phyloP scores from a whole-genome alignment of 2,797 vertebrate species.

The Mergus octosetaceus region DNA sequence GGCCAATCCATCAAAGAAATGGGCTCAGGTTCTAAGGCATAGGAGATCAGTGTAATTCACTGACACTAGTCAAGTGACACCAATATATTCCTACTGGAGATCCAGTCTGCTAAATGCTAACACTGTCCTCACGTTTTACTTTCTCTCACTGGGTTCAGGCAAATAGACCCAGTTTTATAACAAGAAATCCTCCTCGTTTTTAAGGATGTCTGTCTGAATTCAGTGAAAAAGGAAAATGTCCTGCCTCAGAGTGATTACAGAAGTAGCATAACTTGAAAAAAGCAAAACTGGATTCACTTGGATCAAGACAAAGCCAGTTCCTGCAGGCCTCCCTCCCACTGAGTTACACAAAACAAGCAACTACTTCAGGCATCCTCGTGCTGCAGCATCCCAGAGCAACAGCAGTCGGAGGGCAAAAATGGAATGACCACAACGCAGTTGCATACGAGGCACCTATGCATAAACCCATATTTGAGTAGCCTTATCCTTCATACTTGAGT shows the following conservation, averaged over 20 bases:
- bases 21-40: neutral
- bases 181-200: neutral
- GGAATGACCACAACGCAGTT: neutral
- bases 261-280: neutral
- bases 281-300: neutral
- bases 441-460: neutral
- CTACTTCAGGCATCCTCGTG: neutral
- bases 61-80: neutral
- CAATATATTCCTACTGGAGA: neutral
- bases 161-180: neutral
- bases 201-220: neutral
- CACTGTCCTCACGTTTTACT: neutral
- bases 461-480: accelerated
- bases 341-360: neutral
- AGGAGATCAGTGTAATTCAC: neutral
- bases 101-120: neutral
- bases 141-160: neutral
- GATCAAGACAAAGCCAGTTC: neutral
- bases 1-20: neutral
- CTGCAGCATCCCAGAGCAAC: neutral
- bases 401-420: neutral
- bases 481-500: neutral
- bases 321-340: neutral
- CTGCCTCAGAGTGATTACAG: neutral
- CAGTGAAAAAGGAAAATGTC: neutral